Conservation (phyloP, 2,113 vertebrate species). For the Bothrops jararaca region DNA sequence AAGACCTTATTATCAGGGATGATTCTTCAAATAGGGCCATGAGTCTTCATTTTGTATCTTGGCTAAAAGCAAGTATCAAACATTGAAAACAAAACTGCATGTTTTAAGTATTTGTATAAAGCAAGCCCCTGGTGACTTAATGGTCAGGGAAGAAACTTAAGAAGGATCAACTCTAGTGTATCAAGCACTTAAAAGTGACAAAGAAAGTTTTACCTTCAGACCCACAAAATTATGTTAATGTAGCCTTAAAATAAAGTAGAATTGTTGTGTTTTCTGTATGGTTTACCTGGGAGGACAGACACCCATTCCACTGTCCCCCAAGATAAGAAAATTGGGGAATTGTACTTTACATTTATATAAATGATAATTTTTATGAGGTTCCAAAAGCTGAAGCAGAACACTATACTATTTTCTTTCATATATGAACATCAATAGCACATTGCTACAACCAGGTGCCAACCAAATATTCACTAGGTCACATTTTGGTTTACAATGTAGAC, state of each 20-base stretch:
- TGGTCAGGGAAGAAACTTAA: no score
- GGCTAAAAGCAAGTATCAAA: no score
- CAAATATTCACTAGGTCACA: background rate
- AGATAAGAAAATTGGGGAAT: background rate
- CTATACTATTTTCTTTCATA: background rate
- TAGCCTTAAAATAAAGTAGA: background rate
- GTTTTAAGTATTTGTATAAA: background rate
- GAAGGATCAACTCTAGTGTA: no score
- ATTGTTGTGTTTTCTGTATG: background rate
- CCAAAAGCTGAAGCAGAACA: background rate
- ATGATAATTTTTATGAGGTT: background rate
- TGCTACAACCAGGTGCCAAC: background rate
- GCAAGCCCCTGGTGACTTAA: background rate
- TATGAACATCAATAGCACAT: background rate
- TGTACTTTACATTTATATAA: background rate
- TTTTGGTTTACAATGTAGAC: background rate
- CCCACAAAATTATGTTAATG: background rate
- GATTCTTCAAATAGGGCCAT: no score
- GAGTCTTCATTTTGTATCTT: no score
- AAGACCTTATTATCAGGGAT: no score
- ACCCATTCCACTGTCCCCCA: background rate
- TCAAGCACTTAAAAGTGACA: no score
- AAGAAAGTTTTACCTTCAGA: background rate
- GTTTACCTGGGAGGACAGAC: background rate
- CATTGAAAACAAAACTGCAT: background rate